These are phyloP conservation scores for Dugesia japonica DNA, from an alignment of 2,888 invertebrate species.

Conservation along the genomic window DNA sequence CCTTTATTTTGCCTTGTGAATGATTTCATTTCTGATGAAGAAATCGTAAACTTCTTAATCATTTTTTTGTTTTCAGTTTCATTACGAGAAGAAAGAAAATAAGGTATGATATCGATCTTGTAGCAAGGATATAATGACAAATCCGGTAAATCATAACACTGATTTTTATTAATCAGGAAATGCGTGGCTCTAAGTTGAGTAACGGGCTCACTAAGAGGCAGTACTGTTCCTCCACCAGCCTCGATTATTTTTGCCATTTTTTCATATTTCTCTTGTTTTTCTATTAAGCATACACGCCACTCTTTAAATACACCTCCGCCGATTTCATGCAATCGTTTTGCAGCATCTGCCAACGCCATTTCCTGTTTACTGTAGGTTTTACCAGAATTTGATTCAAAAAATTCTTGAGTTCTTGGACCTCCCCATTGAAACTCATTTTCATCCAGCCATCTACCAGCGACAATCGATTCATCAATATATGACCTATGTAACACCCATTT, in stretches of 20 bases:
- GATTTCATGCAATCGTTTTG: constrained; percentile 16
- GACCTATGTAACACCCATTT: constrained; percentile 70
- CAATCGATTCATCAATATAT: constrained; percentile 59
- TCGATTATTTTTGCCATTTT: constrained; percentile 58
- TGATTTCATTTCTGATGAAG: neutral
- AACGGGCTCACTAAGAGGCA: neutral
- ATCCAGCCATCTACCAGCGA: constrained; percentile 52
- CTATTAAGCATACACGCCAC: constrained; percentile 52
- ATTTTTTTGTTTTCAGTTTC: neutral
- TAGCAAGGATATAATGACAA: neutral
- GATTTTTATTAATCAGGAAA: constrained; percentile 1
- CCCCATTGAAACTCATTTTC: constrained; percentile 37
- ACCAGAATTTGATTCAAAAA: neutral
- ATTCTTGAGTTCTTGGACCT: constrained; percentile 28
- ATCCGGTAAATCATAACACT: neutral
- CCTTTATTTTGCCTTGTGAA: neutral
- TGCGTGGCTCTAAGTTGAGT: neutral
- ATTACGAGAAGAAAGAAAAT: neutral
- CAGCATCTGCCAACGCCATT: constrained; percentile 26
- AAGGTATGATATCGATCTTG: neutral
- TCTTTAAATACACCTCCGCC: constrained; percentile 42
- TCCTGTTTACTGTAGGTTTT: neutral
- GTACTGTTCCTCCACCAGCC: constrained; percentile 62
- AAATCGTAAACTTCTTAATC: neutral
- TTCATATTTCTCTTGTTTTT: constrained; percentile 53